These are phyloP conservation scores for Procavia capensis DNA, from an alignment of 2,113 vertebrate genomes.

Conservation along the genomic window DNA sequence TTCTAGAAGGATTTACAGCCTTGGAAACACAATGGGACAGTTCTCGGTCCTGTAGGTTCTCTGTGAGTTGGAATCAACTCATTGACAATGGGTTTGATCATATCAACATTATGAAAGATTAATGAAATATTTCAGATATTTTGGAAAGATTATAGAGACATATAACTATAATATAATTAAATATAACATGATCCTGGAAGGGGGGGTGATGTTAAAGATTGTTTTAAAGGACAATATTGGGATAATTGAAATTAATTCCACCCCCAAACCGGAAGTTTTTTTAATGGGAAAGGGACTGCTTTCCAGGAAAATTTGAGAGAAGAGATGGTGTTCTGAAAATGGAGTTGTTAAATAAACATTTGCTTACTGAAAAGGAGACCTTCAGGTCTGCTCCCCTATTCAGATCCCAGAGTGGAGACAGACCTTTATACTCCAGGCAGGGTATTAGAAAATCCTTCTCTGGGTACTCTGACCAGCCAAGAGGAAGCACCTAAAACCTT, in stretches of 20 bases:
- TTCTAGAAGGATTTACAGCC: too few species aligned
- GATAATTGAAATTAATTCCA: neutral
- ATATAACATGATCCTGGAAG: neutral
- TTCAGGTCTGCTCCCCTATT: neutral
- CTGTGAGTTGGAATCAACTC: too few species aligned
- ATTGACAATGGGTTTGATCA: neutral
- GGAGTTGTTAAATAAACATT: neutral
- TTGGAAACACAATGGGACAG: too few species aligned
- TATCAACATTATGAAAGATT: neutral
- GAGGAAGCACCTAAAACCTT: neutral
- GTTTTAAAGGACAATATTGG: neutral
- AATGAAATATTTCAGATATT: neutral
- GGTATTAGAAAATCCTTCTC: neutral
- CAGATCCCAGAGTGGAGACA: neutral
- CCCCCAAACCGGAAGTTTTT: conserved; percentile 43
- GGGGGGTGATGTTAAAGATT: neutral
- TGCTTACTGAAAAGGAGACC: neutral
- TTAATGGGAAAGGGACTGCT: neutral
- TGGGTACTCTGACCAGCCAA: neutral
- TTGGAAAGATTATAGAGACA: too few species aligned
- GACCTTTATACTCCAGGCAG: neutral
- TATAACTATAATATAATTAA: neutral
- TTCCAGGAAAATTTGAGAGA: neutral
- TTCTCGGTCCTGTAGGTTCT: too few species aligned
- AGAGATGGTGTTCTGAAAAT: neutral